Conservation (phyloP, 2,113 vertebrate genomes). For the human region GRCh38 chr2:200962001-200962500, state of each 20-base stretch:
- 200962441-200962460: neutral
- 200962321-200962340: neutral
- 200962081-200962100: neutral
- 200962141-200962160: neutral
- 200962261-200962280: neutral
- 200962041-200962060: neutral
- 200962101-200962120: neutral
- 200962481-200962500: neutral
- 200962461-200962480: neutral
- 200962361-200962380: neutral
- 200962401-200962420: neutral
- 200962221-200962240: neutral
- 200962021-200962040: neutral
- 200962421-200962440: neutral
- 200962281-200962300: neutral
- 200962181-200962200: neutral
- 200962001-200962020: neutral
- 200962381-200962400: neutral
- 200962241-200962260: neutral
- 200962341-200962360: neutral
- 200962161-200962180: neutral
- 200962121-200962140: neutral
- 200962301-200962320: neutral
- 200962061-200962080: neutral
- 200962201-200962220: slow-evolving; percentile 10